phyloP scores from a whole-genome alignment of 2,797 vertebrate genomes.

The Odontamblyopus rebecca region DNA sequence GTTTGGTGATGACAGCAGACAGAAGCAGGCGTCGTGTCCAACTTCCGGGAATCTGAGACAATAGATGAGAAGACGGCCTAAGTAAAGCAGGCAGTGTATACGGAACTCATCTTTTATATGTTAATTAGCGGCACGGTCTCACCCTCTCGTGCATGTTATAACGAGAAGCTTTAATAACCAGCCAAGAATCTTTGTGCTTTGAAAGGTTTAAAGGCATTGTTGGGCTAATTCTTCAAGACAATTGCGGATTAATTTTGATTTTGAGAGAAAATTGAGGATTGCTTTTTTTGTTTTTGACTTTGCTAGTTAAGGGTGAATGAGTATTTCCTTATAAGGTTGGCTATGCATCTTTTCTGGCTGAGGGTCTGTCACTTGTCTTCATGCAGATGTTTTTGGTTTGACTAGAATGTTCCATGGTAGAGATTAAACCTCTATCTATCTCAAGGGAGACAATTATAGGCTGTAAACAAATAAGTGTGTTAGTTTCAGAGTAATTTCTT shows the following conservation, averaged over 20 bases:
- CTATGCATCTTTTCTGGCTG: too few species aligned
- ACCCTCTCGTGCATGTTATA: conserved; percentile 12
- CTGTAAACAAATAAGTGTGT: too few species aligned
- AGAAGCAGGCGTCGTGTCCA: conserved; percentile 41
- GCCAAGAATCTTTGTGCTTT: background rate
- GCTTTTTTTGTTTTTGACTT: background rate
- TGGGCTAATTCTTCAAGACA: background rate
- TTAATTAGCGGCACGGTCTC: conserved; percentile 40
- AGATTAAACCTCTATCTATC: too few species aligned
- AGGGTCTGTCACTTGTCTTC: too few species aligned
- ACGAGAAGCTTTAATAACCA: conserved; percentile 16
- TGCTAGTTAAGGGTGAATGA: background rate
- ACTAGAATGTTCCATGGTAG: too few species aligned
- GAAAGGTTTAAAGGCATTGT: background rate
- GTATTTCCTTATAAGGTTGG: background rate
- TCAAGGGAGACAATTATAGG: too few species aligned
- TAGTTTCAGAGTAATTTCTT: too few species aligned
- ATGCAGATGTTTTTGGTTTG: too few species aligned
- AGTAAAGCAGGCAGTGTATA: conserved; percentile 43
- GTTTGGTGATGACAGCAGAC: conserved; percentile 52
- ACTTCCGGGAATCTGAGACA: conserved; percentile 30
- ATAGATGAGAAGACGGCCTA: conserved; percentile 56
- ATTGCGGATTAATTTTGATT: background rate
- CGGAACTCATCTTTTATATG: conserved; percentile 28
- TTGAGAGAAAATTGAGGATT: too few species aligned